Percentiles rank a stretch among this genome's conserved stretches.
phyloP scores from a whole-genome alignment of 2,797 vertebrate species.

The Orestias chungarensis region DNA sequence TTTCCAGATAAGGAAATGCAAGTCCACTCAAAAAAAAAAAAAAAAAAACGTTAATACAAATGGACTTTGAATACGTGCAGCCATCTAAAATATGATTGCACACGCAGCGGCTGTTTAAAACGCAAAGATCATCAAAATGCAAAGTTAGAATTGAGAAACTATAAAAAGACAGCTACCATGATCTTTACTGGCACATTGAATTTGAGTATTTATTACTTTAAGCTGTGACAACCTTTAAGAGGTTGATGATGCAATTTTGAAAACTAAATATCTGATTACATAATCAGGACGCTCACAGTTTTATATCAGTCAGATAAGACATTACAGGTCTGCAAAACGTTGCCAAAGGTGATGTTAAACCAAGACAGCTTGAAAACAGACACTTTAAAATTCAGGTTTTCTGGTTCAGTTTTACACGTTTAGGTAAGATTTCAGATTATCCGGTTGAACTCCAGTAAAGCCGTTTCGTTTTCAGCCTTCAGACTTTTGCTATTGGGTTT shows the following conservation, averaged over 20 bases:
- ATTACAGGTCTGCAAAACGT: background rate
- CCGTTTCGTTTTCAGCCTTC: fast-evolving
- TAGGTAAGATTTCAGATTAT: background rate
- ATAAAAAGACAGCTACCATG: conserved; percentile 4
- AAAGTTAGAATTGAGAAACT: background rate
- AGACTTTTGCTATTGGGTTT: background rate
- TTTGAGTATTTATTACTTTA: background rate
- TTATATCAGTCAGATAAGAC: background rate
- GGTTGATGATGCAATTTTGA: background rate
- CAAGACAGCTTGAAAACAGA: background rate
- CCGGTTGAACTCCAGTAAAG: background rate
- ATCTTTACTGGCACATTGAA: background rate
- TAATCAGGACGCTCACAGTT: background rate
- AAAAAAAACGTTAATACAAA: background rate
- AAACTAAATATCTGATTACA: background rate
- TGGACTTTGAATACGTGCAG: conserved; percentile 62
- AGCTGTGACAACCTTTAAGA: background rate
- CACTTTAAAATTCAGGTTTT: background rate
- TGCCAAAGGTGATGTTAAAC: background rate
- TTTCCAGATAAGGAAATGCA: conserved; percentile 42
- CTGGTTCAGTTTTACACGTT: background rate
- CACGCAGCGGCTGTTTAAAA: conserved; percentile 34
- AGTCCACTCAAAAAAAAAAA: conserved; percentile 10
- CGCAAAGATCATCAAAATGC: conserved; percentile 33
- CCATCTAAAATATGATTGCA: conserved; percentile 25